Evolutionary conservation across 2,888 invertebrate genomes (phyloP).

Genomic region (Sphinx pinastri): DNA sequence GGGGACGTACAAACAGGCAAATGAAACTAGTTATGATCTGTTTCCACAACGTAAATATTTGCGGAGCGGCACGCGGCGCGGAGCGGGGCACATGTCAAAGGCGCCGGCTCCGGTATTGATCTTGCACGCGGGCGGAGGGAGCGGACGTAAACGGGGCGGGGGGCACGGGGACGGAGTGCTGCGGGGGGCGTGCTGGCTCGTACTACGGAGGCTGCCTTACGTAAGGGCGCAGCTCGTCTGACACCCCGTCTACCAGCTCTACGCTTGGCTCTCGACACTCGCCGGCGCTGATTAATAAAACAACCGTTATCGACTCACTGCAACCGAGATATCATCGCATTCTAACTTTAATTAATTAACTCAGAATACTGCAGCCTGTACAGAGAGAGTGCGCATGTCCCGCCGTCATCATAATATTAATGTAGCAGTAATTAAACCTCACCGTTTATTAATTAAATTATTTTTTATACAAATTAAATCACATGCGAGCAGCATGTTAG

Average conservation of each 20-base stretch:
- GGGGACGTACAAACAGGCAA: slow-evolving; percentile 59
- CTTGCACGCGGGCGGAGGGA: slow-evolving; percentile 60
- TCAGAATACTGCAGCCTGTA: slow-evolving; percentile 32
- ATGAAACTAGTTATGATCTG: slow-evolving; percentile 80
- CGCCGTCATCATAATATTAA: not conserved
- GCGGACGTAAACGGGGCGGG: slow-evolving; percentile 32
- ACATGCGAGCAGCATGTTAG: not conserved
- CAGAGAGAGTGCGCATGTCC: not conserved
- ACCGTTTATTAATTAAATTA: not conserved
- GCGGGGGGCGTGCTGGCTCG: slow-evolving; percentile 48
- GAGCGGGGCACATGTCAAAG: slow-evolving; percentile 81
- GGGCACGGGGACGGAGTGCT: slow-evolving; percentile 41
- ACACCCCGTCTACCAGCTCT: slow-evolving; percentile 70
- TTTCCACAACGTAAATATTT: slow-evolving; percentile 82
- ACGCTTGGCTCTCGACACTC: slow-evolving; percentile 32
- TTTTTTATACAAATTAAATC: not conserved
- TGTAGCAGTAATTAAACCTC: not conserved
- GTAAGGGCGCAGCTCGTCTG: slow-evolving; percentile 78
- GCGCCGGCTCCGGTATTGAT: slow-evolving; percentile 82
- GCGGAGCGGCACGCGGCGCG: slow-evolving; percentile 74
- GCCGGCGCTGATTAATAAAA: slow-evolving; percentile 76
- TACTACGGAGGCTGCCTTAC: slow-evolving; percentile 75
- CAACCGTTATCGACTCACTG: slow-evolving; percentile 65
- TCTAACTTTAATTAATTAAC: slow-evolving; percentile 62
- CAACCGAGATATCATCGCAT: slow-evolving; percentile 63